phyloP scores from a whole-genome alignment of 1,140 invertebrate species.

The Pseudomyrmex flavicornis region DNA sequence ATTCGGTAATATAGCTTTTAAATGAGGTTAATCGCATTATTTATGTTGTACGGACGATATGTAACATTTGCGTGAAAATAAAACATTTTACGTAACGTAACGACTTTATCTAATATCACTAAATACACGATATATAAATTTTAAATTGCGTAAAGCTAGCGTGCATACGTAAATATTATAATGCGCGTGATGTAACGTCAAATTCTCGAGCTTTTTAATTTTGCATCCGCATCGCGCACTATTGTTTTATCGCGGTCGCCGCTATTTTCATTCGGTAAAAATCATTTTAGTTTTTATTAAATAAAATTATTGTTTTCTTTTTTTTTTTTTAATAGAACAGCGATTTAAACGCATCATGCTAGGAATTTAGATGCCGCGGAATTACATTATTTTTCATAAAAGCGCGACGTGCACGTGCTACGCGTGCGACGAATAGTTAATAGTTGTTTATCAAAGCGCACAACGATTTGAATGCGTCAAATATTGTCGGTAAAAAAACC shows the following conservation, averaged over 20 bases:
- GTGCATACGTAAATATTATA: neutral
- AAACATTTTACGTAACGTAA: too few relatives aligned
- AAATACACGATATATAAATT: neutral
- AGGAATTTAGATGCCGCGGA: neutral
- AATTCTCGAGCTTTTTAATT: neutral
- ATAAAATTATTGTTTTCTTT: neutral
- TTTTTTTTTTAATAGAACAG: slow-evolving; percentile 19
- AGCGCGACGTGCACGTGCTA: neutral
- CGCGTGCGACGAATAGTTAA: slow-evolving; percentile 8
- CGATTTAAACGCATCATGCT: neutral
- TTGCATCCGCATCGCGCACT: neutral
- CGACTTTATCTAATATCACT: neutral
- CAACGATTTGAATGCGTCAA: neutral
- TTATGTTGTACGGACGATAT: too few relatives aligned
- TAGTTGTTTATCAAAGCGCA: neutral
- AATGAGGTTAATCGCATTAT: neutral
- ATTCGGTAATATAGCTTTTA: neutral
- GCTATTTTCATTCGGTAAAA: slow-evolving; percentile 1
- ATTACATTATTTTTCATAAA: slow-evolving; percentile 30
- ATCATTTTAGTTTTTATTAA: neutral
- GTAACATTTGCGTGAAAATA: too few relatives aligned
- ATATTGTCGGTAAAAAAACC: slow-evolving; percentile 6
- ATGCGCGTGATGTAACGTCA: neutral
- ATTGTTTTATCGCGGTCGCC: too few relatives aligned
- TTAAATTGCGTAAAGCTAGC: too few relatives aligned